Evolutionary conservation across 2,113 vertebrate species (phyloP), one percentile per base, ranked within the genome.

Genomic region (Labrus mixtus): DNA sequence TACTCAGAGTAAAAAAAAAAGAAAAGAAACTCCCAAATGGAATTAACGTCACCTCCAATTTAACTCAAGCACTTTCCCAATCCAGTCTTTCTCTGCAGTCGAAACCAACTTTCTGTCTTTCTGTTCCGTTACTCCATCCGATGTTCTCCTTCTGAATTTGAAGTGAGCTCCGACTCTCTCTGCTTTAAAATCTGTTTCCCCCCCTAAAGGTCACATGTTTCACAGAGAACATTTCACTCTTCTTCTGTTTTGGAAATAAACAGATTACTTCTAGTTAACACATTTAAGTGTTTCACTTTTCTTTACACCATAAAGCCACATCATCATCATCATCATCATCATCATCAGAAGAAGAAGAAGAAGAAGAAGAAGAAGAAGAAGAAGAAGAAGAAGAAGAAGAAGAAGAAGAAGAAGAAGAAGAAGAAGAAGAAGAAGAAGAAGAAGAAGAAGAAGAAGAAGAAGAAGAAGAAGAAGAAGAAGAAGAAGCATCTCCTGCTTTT

Each of bases 11-110:
- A 68, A 63, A 73, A 51, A 0, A 51, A 50, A 56, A 29, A 56
- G 7, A 56, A 29, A 56, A 6, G 62, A 71, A 65, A 37, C 63
- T 68, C 46, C 0, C 10, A 64, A 73, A 72, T 81, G 64, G 59
- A 81, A 65, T 56, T 51, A 50, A 73, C 62, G 74, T 75, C 51
- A 1, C 60, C 65, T 85, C 70, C 29, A 25, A 67, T 85, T 78
- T 68, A 68, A 41, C 23, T 71, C 60, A 25, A 70, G 48, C 46
- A 15, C 77, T 59, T 59, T 68, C 41, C 17, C 2, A 76, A 68
- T 80, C 46, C 78, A 69, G 25, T 54, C 60, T 41, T 4, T 2
- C 73, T 50, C 50, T 19, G 16, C 54, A 36, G 10, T 23, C 19
- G 3, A 51, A 25, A 25, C 25, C 65, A 55, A 3, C 43, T 51